Evolutionary conservation across 2,113 vertebrate species (phyloP).

Genomic region (Rissa tridactyla): DNA sequence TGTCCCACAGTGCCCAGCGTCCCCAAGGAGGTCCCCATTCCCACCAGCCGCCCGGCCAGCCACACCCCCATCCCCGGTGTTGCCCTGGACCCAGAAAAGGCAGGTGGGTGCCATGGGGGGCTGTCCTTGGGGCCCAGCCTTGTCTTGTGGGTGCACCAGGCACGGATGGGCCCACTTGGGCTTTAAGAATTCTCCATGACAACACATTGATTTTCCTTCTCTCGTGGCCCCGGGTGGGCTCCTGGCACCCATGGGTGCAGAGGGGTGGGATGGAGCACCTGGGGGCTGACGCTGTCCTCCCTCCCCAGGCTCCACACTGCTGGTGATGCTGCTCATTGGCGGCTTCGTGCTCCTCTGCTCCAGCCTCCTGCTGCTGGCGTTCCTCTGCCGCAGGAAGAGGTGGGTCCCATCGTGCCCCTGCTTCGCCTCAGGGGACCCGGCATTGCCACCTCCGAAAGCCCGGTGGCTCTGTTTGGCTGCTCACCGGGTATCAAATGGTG

Average conservation of each 20-base stretch:
- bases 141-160: neutral
- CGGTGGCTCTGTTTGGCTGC: fast-evolving
- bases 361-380: constrained; percentile 74
- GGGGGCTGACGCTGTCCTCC: neutral
- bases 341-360: constrained; percentile 76
- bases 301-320: constrained; percentile 39
- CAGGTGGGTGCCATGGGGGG: neutral
- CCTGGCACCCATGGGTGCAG: neutral
- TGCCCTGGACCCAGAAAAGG: neutral
- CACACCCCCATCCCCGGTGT: neutral
- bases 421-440: fast-evolving
- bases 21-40: neutral
- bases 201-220: neutral
- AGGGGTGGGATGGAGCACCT: neutral
- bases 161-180: fast-evolving
- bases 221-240: neutral
- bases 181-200: neutral
- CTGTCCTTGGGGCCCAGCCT: neutral
- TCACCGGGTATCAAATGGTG: fast-evolving
- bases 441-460: neutral
- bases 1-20: neutral
- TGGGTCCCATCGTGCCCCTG: constrained; percentile 23
- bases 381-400: constrained; percentile 81
- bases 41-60: neutral
- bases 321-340: constrained; percentile 75